Evolutionary conservation across 1,140 invertebrate species (phyloP).

Genomic region (Portunus trituberculatus): DNA sequence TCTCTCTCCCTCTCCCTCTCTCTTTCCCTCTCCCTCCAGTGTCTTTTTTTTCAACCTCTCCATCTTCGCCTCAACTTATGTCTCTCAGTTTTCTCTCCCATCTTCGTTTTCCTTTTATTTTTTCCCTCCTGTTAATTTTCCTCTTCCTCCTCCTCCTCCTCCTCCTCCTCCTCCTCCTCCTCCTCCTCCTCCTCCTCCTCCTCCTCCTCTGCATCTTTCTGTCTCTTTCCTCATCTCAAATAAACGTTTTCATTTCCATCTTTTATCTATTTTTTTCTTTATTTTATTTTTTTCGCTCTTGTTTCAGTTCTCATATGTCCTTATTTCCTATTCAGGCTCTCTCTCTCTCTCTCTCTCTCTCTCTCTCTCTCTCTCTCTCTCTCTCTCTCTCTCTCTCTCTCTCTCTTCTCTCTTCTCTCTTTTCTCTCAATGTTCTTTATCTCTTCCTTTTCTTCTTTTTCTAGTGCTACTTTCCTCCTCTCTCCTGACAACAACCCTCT

Average conservation of each 20-base stretch:
- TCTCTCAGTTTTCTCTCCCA: not conserved
- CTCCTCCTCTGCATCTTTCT: not conserved
- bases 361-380: no score
- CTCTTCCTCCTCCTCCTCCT: not conserved
- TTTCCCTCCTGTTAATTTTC: not conserved
- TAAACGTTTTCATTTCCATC: not conserved
- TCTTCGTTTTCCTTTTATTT: not conserved
- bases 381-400: not conserved
- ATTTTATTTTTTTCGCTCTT: no score
- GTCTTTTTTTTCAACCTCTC: not conserved
- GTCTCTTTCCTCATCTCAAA: not conserved
- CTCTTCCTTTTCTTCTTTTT: not conserved
- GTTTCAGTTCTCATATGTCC: no score
- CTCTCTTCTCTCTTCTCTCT: not conserved
- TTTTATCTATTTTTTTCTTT: no score
- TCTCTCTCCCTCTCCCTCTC: not conserved
- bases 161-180: constrained; percentile 22
- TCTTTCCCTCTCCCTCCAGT: not conserved
- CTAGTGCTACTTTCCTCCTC: no score
- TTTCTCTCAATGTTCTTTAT: not conserved
- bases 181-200: constrained; percentile 35
- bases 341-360: not conserved
- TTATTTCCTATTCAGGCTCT: not conserved
- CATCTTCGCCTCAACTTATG: not conserved
- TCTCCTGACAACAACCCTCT: not conserved